phyloP scores from a whole-genome alignment of 2,113 vertebrate genomes.

The Nannobrachium achirus region DNA sequence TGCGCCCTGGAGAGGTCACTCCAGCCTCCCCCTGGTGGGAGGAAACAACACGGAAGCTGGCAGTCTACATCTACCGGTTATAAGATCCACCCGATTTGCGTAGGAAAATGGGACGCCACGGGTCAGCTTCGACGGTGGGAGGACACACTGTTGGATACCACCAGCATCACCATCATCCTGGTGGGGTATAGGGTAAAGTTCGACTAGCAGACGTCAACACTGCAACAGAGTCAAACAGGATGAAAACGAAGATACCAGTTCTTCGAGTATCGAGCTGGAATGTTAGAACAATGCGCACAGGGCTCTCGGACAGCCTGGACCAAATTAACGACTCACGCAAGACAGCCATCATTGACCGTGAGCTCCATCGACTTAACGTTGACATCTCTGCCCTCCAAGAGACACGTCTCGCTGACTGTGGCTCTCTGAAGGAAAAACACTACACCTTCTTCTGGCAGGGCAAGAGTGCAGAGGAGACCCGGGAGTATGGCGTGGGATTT shows the following conservation, averaged over 20 bases:
- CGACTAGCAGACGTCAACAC: too few relatives aligned
- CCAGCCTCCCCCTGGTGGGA: not conserved
- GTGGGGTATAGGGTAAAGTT: too few relatives aligned
- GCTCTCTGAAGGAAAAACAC: not conserved
- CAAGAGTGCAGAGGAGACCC: not conserved
- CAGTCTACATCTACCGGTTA: not conserved
- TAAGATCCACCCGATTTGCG: not conserved
- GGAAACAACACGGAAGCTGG: not conserved
- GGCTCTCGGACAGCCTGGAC: too few relatives aligned
- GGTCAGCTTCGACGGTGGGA: too few relatives aligned
- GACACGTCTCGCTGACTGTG: not conserved
- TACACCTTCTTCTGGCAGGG: conserved; percentile 12
- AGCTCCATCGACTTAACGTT: not conserved
- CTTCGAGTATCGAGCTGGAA: too few relatives aligned
- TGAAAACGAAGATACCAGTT: too few relatives aligned
- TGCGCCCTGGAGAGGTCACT: not conserved
- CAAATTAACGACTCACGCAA: not conserved
- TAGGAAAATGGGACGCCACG: not conserved
- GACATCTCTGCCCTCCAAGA: conserved; percentile 5
- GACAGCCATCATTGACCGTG: not conserved
- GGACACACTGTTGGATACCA: too few relatives aligned
- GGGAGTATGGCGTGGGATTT: conserved; percentile 9
- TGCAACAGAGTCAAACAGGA: too few relatives aligned
- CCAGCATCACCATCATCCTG: too few relatives aligned
- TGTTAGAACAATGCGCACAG: too few relatives aligned